phyloP scores from a whole-genome alignment of 2,113 vertebrate genomes.

The Amphilophus citrinellus region DNA sequence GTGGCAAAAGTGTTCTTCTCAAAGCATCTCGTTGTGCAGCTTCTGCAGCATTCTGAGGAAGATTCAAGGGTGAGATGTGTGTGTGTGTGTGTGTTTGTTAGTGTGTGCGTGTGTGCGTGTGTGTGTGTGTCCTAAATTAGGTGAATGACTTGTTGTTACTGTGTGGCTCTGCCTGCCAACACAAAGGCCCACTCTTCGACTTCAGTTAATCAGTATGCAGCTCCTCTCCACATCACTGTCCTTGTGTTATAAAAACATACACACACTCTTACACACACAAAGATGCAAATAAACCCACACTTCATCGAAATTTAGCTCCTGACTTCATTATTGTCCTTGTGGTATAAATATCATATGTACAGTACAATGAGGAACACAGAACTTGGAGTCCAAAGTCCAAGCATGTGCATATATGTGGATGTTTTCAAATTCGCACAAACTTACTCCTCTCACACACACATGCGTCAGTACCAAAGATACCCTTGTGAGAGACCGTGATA shows the following conservation, averaged over 20 bases:
- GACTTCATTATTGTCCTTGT: slow-evolving; percentile 61
- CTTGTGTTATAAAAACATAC: slow-evolving; percentile 73
- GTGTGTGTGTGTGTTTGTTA: neutral
- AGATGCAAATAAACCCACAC: slow-evolving; percentile 44
- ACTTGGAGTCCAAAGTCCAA: slow-evolving; percentile 42
- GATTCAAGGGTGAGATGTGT: slow-evolving; percentile 17
- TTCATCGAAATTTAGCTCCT: slow-evolving; percentile 54
- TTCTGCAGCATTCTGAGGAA: slow-evolving; percentile 10
- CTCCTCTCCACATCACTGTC: slow-evolving; percentile 68
- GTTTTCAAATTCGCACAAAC: neutral
- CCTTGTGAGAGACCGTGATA: slow-evolving; percentile 1
- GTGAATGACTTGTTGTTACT: slow-evolving; percentile 77
- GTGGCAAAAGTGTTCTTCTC: slow-evolving; percentile 18
- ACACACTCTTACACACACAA: slow-evolving; percentile 34
- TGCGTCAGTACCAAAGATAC: neutral
- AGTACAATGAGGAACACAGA: slow-evolving; percentile 28
- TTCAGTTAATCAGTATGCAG: slow-evolving; percentile 75
- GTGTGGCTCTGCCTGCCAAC: slow-evolving; percentile 69
- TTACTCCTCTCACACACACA: neutral
- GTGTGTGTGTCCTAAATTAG: slow-evolving; percentile 56
- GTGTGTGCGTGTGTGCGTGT: too few relatives aligned
- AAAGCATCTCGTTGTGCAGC: neutral
- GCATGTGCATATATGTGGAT: neutral
- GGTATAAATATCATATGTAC: slow-evolving; percentile 52
- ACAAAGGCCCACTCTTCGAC: slow-evolving; percentile 74